Base-by-base conservation (phyloP, 2,797 vertebrate species). In the Rhinella marina region DNA sequence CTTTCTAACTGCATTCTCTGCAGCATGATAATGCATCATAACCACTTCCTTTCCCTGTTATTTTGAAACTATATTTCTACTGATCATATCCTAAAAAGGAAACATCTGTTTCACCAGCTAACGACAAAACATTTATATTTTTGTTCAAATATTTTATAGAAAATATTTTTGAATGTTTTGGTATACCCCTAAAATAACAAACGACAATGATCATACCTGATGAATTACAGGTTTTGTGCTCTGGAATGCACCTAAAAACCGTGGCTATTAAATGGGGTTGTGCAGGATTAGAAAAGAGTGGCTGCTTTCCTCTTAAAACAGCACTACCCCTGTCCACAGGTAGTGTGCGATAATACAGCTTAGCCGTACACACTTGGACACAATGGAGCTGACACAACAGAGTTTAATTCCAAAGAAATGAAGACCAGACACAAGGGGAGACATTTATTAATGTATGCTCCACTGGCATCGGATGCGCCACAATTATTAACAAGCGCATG, bases 41-140 rank as follows among this genome's bases (percentile, higher is more conserved):
- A 83, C 88, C 85, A 86, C 88, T 89, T 89, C 88, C 88, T 68
- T 86, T 86, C 73, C 72, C 50, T 89, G 85, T 82, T 86, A 83
- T 86, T 89, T 83, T 84, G 80, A 83, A 89, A 89, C 73, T 76
- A 23, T 52, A 70, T 89, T 89, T 89, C 84, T 85, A 89, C 84
- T 82, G 84, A 82, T 89, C 88, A 86, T 82, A 86, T 89, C 88
- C 88, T 83, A 89, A 86, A 89, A 86, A 89, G 88, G 88, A 89
- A 89, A 86, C 88, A 89, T 89, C 88, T 89, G 88, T 89, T 86
- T 77, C 72, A 85, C 72, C 50, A 52, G 73, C 70, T 85, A 85
- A 85, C 83, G 83, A 85, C 83, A 77, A 85, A 85, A 85, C 29
- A 64, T 62, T 48, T 27, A 52, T 29, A 19, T 82, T 76, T 82